These are phyloP conservation scores for Meteorus sp. DNA, from an alignment of 1,140 invertebrate species.

Conservation along the genomic window DNA sequence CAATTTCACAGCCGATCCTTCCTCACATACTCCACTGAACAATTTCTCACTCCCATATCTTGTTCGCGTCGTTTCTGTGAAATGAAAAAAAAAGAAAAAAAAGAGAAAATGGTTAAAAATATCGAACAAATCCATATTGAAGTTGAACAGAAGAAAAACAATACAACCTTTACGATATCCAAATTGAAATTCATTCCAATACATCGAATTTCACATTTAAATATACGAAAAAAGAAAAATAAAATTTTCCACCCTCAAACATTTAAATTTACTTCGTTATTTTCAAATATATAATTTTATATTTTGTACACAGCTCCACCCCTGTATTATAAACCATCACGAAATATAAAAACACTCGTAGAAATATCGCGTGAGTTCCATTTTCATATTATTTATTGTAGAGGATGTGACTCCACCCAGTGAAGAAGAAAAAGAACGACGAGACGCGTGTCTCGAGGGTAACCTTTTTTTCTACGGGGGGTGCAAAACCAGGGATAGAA, in stretches of 20 bases:
- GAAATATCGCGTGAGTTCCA: neutral
- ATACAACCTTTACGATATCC: too few species aligned
- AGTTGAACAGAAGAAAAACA: too few species aligned
- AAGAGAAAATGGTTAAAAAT: neutral
- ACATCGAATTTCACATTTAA: too few species aligned
- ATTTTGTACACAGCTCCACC: slow-evolving; percentile 42
- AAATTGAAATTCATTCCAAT: too few species aligned
- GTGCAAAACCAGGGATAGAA: too few species aligned
- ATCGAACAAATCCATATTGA: too few species aligned
- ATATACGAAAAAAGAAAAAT: too few species aligned
- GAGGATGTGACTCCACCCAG: neutral
- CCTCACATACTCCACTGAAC: neutral
- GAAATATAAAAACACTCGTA: slow-evolving; percentile 13
- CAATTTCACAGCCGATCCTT: slow-evolving; percentile 10
- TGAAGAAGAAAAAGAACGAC: neutral
- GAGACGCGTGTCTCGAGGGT: slow-evolving; percentile 15
- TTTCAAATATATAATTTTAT: slow-evolving; percentile 12
- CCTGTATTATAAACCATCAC: slow-evolving; percentile 21
- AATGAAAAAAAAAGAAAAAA: neutral
- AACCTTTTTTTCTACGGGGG: neutral
- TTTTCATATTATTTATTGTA: too few species aligned
- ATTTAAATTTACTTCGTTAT: too few species aligned
- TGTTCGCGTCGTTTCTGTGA: neutral
- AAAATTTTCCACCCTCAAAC: too few species aligned
- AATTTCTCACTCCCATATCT: neutral